Percentiles rank a stretch among this genome's conserved stretches.
Evolutionary conservation across 2,888 invertebrate species (phyloP).

Genomic region (Catocala nupta): DNA sequence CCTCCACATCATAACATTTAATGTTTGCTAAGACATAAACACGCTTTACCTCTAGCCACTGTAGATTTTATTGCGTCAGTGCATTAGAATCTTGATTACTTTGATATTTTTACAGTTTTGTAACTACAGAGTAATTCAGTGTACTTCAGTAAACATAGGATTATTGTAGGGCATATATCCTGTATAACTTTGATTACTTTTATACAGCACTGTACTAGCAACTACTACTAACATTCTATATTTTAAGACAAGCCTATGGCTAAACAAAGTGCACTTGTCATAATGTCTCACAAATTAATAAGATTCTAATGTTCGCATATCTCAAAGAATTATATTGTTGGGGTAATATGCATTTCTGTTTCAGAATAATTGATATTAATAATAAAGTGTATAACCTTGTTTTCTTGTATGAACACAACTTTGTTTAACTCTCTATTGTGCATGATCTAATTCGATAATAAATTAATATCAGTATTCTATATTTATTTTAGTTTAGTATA

Average conservation of each 20-base stretch:
- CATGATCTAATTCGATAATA: constrained; percentile 50
- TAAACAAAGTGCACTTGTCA: constrained; percentile 12
- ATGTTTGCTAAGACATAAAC: constrained; percentile 30
- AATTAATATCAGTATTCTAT: constrained; percentile 58
- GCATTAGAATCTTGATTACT: constrained; percentile 40
- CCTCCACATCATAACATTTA: constrained; percentile 71
- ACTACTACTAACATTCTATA: constrained; percentile 10
- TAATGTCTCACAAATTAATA: constrained; percentile 15
- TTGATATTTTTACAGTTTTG: constrained; percentile 22
- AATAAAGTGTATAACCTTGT: constrained; percentile 25
- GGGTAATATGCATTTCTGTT: constrained; percentile 33
- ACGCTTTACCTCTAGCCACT: constrained; percentile 38
- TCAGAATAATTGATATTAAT: constrained; percentile 23
- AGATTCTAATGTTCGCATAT: constrained; percentile 36
- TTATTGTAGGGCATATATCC: constrained; percentile 1
- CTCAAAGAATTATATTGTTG: constrained; percentile 21
- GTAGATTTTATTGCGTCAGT: constrained; percentile 36
- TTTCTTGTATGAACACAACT: constrained; percentile 44
- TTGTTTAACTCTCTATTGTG: constrained; percentile 39
- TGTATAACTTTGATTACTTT: constrained; percentile 3
- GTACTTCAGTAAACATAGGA: constrained; percentile 6
- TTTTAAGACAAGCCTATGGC: constrained; percentile 9
- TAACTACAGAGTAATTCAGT: constrained; percentile 27
- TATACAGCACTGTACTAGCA: constrained; percentile 9
- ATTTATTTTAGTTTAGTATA: constrained; percentile 30